A percentile compares a stretch with the other conserved stretches of the same genome.
Conservation (phyloP, 2,113 vertebrate species). For the Alligator sinensis region DNA sequence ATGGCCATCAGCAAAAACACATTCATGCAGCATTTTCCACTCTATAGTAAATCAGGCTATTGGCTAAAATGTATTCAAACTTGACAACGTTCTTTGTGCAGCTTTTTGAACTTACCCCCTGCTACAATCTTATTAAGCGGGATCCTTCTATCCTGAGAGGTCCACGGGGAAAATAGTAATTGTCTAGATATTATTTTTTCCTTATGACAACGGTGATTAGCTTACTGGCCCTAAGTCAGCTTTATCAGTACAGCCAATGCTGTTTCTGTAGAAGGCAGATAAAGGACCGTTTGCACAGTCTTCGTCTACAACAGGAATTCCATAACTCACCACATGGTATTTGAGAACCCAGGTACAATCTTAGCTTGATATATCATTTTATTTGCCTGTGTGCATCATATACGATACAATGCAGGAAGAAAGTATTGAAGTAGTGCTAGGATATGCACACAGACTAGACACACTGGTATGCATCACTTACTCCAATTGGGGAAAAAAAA, state of each 20-base stretch:
- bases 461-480: background rate
- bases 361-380: background rate
- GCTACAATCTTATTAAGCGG: background rate
- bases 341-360: background rate
- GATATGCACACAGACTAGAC: background rate
- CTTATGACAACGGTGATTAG: background rate
- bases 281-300: background rate
- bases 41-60: background rate
- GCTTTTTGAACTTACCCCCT: background rate
- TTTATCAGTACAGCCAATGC: background rate
- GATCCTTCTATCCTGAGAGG: background rate
- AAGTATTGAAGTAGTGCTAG: background rate
- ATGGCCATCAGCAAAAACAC: background rate
- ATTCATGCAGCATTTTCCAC: background rate
- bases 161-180: background rate
- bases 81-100: background rate
- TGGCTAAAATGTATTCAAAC: background rate
- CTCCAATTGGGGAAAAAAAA: background rate
- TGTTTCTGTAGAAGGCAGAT: background rate
- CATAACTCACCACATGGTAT: background rate
- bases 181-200: background rate
- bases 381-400: background rate
- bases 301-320: accelerated
- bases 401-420: background rate
- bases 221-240: background rate